A percentile compares a stretch with the other conserved stretches of the same genome.
Conservation (phyloP, 1,140 invertebrate genomes). For the Pachypeltis micranthus region DNA sequence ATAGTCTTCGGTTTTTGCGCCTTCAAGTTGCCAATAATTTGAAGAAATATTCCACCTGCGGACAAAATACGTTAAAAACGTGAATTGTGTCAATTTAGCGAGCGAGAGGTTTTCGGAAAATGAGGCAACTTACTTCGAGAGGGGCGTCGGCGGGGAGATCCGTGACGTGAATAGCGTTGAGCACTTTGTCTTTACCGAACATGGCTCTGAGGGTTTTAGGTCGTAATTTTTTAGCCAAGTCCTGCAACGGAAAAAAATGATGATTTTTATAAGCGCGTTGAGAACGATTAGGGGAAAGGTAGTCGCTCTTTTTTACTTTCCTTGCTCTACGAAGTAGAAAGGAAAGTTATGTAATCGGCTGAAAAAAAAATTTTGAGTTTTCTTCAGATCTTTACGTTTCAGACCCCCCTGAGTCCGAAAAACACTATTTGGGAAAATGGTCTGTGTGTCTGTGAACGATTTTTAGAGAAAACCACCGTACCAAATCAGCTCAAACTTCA, state of each 20-base stretch:
- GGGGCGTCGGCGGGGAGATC: constrained; percentile 77
- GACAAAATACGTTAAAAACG: not conserved
- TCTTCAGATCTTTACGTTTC: too few relatives aligned
- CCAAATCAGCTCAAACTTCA: too few relatives aligned
- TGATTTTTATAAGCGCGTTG: not conserved
- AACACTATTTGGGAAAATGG: too few relatives aligned
- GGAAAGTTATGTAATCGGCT: too few relatives aligned
- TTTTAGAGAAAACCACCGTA: too few relatives aligned
- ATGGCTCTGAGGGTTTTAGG: constrained; percentile 72
- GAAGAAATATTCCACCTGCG: constrained; percentile 58
- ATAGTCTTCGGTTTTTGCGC: too few relatives aligned
- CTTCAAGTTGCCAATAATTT: constrained; percentile 43
- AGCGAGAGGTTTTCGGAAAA: not conserved
- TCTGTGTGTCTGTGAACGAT: too few relatives aligned
- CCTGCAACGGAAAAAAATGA: constrained; percentile 40
- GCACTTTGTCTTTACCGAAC: constrained; percentile 68
- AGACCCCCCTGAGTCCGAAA: too few relatives aligned
- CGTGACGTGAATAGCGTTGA: constrained; percentile 86
- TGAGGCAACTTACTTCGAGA: constrained; percentile 51
- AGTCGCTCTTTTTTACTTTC: too few relatives aligned
- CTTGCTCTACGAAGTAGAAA: too few relatives aligned
- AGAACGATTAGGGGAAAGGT: not conserved
- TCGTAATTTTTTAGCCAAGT: constrained; percentile 69
- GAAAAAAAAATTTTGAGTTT: too few relatives aligned
- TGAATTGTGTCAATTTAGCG: not conserved